These are phyloP conservation scores for Cavia porcellus DNA, from an alignment of 2,113 vertebrate genomes.

Conservation along the genomic window DNA sequence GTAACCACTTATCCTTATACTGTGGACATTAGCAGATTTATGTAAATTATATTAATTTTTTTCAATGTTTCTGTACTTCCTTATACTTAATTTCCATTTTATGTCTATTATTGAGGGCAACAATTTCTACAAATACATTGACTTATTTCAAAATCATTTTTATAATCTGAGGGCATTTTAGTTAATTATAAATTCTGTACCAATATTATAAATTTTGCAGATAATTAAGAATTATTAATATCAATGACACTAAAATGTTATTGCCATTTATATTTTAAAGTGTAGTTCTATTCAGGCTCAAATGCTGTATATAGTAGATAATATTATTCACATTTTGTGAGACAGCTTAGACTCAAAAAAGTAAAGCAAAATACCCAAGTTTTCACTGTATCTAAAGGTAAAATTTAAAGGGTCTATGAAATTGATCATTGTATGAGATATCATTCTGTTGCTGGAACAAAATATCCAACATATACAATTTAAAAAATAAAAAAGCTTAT, in stretches of 20 bases:
- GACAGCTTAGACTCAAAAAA: background rate
- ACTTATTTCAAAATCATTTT: slow-evolving; percentile 19
- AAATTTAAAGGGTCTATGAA: background rate
- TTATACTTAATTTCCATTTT: background rate
- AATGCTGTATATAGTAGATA: background rate
- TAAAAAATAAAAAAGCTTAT: background rate
- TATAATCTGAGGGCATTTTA: background rate
- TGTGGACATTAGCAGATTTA: background rate
- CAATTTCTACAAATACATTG: background rate
- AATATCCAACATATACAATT: background rate
- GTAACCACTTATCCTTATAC: background rate
- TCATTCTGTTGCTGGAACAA: background rate
- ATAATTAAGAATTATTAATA: background rate
- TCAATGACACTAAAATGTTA: background rate
- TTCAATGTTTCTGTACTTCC: background rate
- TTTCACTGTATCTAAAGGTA: background rate
- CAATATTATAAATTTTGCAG: background rate
- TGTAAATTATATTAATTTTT: background rate
- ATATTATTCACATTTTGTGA: background rate
- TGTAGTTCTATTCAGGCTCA: background rate
- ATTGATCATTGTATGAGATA: background rate
- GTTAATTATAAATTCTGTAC: background rate
- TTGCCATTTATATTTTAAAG: background rate
- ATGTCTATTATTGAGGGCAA: background rate
- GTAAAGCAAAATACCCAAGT: background rate